A percentile compares a stretch with the other conserved stretches of the same genome.
Conservation (phyloP, 1,140 invertebrate species). For the Leptinotarsa defecta region DNA sequence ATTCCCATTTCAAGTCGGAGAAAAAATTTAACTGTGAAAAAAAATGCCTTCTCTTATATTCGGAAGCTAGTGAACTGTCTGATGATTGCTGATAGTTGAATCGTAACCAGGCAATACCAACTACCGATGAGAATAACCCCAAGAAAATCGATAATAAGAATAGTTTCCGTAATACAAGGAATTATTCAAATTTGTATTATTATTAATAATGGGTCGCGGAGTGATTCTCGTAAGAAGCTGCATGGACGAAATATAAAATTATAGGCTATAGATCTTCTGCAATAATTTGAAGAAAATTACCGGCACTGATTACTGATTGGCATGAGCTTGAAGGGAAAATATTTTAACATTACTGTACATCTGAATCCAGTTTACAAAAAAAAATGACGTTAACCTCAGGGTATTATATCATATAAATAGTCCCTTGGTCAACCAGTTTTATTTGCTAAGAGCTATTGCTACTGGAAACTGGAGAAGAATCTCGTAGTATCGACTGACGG, state of each 20-base stretch:
- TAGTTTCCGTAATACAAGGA: neutral
- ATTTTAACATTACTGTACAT: slow-evolving; percentile 34
- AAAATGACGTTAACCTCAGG: slow-evolving; percentile 20
- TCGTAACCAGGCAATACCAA: no score
- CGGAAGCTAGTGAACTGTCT: no score
- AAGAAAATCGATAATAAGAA: slow-evolving; percentile 14
- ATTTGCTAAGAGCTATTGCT: slow-evolving; percentile 50
- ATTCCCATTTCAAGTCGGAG: no score
- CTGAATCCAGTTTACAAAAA: slow-evolving; percentile 33
- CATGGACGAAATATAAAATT: slow-evolving; percentile 38
- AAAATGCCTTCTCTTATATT: no score
- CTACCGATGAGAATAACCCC: neutral
- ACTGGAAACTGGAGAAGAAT: slow-evolving; percentile 42
- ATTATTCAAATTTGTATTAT: slow-evolving; percentile 21
- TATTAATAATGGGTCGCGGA: slow-evolving; percentile 8
- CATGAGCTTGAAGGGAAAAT: slow-evolving; percentile 40
- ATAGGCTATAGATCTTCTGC: slow-evolving; percentile 32
- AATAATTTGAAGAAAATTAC: slow-evolving; percentile 43
- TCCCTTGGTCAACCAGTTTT: slow-evolving; percentile 45
- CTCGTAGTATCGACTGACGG: slow-evolving; percentile 22
- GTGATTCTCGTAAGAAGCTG: slow-evolving; percentile 11
- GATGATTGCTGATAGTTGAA: no score
- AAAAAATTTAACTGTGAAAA: no score
- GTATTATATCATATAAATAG: slow-evolving; percentile 30
- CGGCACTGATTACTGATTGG: slow-evolving; percentile 43